Percentiles rank a stretch among this genome's conserved stretches.
These are phyloP conservation scores for Callithrix jacchus DNA, from an alignment of 2,113 vertebrate genomes.

Conservation along the genomic window DNA sequence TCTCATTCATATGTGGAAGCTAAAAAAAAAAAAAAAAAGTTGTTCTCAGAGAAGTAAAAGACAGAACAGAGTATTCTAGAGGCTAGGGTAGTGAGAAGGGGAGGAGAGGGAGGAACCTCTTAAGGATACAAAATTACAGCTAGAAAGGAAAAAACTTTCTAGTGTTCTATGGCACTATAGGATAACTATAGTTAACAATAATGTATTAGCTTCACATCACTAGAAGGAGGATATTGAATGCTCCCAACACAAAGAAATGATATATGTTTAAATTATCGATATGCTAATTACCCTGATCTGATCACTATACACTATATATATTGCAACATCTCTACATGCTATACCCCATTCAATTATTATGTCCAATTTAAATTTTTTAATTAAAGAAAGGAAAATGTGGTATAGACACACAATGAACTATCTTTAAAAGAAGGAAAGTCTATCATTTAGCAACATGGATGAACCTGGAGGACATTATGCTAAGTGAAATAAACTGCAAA, in stretches of 20 bases:
- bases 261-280: not conserved
- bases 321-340: not conserved
- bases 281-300: not conserved
- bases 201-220: not conserved
- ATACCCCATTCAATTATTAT: not conserved
- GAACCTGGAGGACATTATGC: not conserved
- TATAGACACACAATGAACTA: not conserved
- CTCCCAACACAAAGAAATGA: not conserved
- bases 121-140: not conserved
- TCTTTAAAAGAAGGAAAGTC: not conserved
- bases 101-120: not conserved
- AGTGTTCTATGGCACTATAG: not conserved
- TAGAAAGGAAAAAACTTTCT: not conserved
- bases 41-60: not conserved
- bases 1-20: not conserved
- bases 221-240: not conserved
- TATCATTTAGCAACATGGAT: not conserved
- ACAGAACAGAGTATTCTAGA: not conserved
- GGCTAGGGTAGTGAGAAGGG: not conserved
- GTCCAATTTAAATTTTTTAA: not conserved
- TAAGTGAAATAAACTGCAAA: not conserved
- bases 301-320: not conserved
- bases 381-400: not conserved
- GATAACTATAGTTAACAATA: not conserved
- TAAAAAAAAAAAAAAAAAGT: not conserved